Percentiles rank a stretch among this genome's conserved stretches.
phyloP scores from a whole-genome alignment of 2,888 invertebrate species.

The Argynnis bischoffii region DNA sequence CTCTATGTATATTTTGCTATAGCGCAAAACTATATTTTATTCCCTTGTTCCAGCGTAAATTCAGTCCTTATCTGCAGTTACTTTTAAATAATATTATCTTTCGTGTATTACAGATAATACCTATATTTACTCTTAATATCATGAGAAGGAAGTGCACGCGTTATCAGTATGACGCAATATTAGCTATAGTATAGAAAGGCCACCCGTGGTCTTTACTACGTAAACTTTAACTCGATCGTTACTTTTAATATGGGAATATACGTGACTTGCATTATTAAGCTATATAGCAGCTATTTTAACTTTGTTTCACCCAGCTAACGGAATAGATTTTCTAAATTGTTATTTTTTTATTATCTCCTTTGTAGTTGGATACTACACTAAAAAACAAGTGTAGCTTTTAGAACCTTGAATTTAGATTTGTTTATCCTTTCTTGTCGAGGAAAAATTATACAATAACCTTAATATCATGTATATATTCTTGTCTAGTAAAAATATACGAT shows the following conservation, averaged over 20 bases:
- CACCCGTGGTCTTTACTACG: constrained; percentile 37
- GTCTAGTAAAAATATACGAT: no score
- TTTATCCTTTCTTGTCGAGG: no score
- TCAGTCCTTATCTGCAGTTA: not conserved
- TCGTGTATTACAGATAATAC: constrained; percentile 5
- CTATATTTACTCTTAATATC: constrained; percentile 30
- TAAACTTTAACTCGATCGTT: constrained; percentile 30
- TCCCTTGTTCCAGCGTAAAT: no score
- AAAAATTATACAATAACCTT: no score
- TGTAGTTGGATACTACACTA: not conserved
- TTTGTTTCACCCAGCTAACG: constrained; percentile 17
- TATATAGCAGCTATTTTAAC: constrained; percentile 27
- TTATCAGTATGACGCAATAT: constrained; percentile 38
- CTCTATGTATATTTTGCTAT: no score
- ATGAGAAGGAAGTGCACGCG: constrained; percentile 33
- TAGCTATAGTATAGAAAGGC: constrained; percentile 35
- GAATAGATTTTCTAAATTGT: constrained; percentile 15
- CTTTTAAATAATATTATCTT: constrained; percentile 15
- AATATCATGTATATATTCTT: no score
- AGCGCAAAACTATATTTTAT: no score
- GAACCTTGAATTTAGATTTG: no score
- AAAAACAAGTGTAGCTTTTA: not conserved
- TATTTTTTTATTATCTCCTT: constrained; percentile 7
- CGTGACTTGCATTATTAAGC: constrained; percentile 35
- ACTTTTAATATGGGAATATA: constrained; percentile 35